Evolutionary conservation across 64 coral and sea anemone genomes (phyloP).

Genomic region (Orbicella faveolata): DNA sequence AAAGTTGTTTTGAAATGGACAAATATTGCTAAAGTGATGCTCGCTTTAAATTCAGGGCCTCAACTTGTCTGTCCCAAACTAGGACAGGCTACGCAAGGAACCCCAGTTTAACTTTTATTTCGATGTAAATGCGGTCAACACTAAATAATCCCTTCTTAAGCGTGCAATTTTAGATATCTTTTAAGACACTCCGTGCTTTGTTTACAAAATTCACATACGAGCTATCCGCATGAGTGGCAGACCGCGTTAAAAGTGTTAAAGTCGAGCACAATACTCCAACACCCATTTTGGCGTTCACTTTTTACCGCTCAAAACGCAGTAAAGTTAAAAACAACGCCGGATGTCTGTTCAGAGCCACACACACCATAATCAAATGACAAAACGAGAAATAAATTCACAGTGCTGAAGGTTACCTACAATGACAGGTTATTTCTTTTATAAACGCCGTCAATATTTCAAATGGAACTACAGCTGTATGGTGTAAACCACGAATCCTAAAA

Average conservation of each 20-base stretch:
- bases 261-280: not conserved
- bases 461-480: not conserved
- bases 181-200: not conserved
- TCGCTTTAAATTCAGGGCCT: not conserved
- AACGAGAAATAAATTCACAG: not conserved
- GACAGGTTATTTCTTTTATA: not conserved
- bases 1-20: slow-evolving; percentile 42
- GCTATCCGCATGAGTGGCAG: not conserved
- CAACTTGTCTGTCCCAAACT: not conserved
- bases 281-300: not conserved
- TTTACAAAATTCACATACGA: not conserved
- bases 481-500: not conserved
- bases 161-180: not conserved
- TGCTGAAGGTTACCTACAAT: not conserved
- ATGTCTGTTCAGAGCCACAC: not conserved
- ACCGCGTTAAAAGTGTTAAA: not conserved
- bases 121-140: not conserved
- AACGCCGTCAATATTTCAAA: slow-evolving; percentile 4
- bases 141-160: not conserved
- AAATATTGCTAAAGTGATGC: slow-evolving; percentile 36
- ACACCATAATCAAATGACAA: not conserved
- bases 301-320: not conserved
- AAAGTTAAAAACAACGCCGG: not conserved
- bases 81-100: not conserved
- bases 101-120: not conserved